A percentile compares a stretch with the other conserved stretches of the same genome.
Conservation (phyloP, 2,888 invertebrate species). For the Erebia epiphron region DNA sequence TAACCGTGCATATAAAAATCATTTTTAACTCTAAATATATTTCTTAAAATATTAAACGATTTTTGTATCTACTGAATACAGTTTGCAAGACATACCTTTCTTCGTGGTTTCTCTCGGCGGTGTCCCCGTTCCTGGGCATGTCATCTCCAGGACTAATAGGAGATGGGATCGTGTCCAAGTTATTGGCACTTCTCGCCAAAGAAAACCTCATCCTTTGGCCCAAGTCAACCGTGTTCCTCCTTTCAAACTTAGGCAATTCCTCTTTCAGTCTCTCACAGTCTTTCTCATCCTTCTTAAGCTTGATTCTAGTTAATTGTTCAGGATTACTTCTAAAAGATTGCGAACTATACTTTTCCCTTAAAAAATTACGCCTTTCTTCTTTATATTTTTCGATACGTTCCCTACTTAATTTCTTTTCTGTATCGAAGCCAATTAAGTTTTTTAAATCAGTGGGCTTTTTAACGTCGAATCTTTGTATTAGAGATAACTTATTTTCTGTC, state of each 20-base stretch:
- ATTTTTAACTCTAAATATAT: not conserved
- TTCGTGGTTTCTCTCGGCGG: conserved; percentile 28
- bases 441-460: conserved; percentile 61
- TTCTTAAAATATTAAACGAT: not conserved
- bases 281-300: conserved; percentile 63
- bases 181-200: conserved; percentile 67
- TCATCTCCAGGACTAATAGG: conserved; percentile 45
- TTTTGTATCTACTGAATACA: conserved; percentile 1
- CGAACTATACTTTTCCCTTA: conserved; percentile 93
- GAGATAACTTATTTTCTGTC: conserved; percentile 84
- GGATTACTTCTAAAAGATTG: conserved; percentile 89
- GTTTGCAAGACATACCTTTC: conserved; percentile 39
- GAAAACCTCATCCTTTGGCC: conserved; percentile 74
- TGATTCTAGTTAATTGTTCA: conserved; percentile 72
- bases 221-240: conserved; percentile 75
- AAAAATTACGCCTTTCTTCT: conserved; percentile 92
- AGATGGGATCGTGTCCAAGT: conserved; percentile 66
- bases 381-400: conserved; percentile 95
- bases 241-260: conserved; percentile 68
- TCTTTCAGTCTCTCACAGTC: conserved; percentile 56
- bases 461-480: conserved; percentile 79
- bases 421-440: conserved; percentile 65
- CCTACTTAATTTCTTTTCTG: conserved; percentile 85
- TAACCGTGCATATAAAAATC: not conserved
- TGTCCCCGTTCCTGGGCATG: conserved; percentile 29